These are phyloP conservation scores for Jaculus jaculus DNA, from an alignment of 2,113 vertebrate species.

Conservation along the genomic window DNA sequence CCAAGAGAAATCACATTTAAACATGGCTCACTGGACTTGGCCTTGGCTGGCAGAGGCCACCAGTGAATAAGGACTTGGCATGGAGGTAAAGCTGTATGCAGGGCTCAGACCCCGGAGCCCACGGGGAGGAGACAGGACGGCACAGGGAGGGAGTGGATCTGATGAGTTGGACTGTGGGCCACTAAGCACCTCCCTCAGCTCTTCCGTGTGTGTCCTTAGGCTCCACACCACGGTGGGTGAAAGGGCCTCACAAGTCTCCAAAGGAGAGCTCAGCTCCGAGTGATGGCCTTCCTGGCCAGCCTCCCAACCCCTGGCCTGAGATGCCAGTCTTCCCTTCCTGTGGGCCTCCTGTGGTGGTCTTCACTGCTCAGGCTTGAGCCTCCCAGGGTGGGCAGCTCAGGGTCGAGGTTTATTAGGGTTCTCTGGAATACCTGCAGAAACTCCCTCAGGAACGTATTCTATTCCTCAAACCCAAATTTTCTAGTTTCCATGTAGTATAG, in stretches of 20 bases:
- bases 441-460: too few relatives aligned
- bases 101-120: constrained; percentile 48
- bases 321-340: neutral
- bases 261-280: neutral
- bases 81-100: constrained; percentile 68
- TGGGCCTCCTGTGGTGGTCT: neutral
- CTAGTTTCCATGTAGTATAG: neutral
- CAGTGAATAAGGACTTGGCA: neutral
- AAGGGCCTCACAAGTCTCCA: neutral
- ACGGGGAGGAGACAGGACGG: neutral
- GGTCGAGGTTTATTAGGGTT: too few relatives aligned
- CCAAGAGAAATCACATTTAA: constrained; percentile 59
- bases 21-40: constrained; percentile 35
- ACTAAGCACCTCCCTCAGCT: neutral
- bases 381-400: neutral
- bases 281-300: neutral
- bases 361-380: neutral
- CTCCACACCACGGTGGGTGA: neutral
- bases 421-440: too few relatives aligned
- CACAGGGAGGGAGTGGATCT: neutral
- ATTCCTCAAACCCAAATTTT: too few relatives aligned
- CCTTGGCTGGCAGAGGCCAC: constrained; percentile 50
- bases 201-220: neutral
- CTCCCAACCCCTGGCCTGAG: neutral
- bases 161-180: neutral